These are phyloP conservation scores for Psilopsiagon aymara DNA, from an alignment of 2,113 vertebrate species.

Conservation along the genomic window DNA sequence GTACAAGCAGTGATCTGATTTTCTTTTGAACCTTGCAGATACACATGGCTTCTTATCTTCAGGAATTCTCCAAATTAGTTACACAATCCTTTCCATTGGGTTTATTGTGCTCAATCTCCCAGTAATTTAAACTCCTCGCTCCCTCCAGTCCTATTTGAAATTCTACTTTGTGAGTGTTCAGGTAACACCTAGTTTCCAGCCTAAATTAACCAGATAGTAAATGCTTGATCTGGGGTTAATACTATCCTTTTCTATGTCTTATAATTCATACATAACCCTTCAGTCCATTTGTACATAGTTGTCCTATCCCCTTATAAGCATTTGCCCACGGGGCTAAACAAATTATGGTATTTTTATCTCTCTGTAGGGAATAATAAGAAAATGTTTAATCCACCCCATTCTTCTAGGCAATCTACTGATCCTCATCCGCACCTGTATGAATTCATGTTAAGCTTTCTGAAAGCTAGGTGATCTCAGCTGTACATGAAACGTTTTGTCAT, in stretches of 20 bases:
- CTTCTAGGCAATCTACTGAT: neutral
- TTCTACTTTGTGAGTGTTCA: neutral
- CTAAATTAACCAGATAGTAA: neutral
- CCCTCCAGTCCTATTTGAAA: neutral
- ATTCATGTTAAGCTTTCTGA: neutral
- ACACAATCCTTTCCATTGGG: neutral
- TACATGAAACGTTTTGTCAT: neutral
- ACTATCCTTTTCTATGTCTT: neutral
- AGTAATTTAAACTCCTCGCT: neutral
- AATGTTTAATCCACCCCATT: neutral
- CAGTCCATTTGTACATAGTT: neutral
- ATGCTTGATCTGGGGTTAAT: neutral
- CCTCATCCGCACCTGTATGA: neutral
- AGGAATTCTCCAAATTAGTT: slow-evolving; percentile 49
- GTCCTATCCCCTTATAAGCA: neutral
- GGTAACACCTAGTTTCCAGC: neutral
- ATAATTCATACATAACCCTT: neutral
- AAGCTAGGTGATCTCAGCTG: neutral
- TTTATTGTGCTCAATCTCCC: neutral
- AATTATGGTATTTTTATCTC: neutral
- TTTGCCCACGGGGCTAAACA: neutral
- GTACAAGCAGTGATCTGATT: neutral
- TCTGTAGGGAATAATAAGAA: neutral
- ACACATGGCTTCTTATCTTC: slow-evolving; percentile 33
- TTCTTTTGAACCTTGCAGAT: slow-evolving; percentile 54